Percentiles rank a stretch among this genome's conserved stretches.
Evolutionary conservation across 2,797 vertebrate genomes (phyloP).

Genomic region (Leucoraja ocellata): DNA sequence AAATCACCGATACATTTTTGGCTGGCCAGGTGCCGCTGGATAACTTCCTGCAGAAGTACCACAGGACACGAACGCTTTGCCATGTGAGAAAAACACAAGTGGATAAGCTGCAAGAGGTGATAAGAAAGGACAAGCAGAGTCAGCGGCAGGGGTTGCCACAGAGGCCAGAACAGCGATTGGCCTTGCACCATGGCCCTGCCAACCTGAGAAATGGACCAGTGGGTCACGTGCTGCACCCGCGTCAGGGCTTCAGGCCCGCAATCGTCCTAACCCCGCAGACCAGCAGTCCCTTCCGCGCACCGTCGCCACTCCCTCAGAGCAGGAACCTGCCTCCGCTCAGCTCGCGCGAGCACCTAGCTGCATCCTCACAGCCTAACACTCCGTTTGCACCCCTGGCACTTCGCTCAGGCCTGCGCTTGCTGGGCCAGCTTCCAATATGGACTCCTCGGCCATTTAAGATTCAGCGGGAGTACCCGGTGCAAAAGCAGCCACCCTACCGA

Average conservation of each 20-base stretch:
- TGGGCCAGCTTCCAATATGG: not conserved
- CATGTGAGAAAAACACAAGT: constrained; percentile 24
- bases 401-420: constrained; percentile 1
- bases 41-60: constrained; percentile 5
- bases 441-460: constrained; percentile 3
- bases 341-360: not conserved
- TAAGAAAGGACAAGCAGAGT: not conserved
- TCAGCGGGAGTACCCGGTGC: not conserved
- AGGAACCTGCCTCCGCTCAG: constrained; percentile 32
- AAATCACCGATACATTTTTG: constrained; percentile 16
- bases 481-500: constrained; percentile 15
- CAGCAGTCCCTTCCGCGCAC: not conserved
- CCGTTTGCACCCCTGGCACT: not conserved
- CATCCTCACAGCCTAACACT: not conserved
- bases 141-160: not conserved
- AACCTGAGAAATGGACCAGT: not conserved
- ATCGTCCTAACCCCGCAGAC: not conserved
- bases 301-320: constrained; percentile 2
- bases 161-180: not conserved
- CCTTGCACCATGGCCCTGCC: not conserved
- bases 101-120: constrained; percentile 9
- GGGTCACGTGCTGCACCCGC: not conserved
- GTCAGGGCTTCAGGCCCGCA: not conserved
- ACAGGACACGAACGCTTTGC: not conserved
- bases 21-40: not conserved